Evolutionary conservation across 2,113 vertebrate species (phyloP), one percentile per base, ranked within the genome.

Genomic region (Pogona vitticeps): DNA sequence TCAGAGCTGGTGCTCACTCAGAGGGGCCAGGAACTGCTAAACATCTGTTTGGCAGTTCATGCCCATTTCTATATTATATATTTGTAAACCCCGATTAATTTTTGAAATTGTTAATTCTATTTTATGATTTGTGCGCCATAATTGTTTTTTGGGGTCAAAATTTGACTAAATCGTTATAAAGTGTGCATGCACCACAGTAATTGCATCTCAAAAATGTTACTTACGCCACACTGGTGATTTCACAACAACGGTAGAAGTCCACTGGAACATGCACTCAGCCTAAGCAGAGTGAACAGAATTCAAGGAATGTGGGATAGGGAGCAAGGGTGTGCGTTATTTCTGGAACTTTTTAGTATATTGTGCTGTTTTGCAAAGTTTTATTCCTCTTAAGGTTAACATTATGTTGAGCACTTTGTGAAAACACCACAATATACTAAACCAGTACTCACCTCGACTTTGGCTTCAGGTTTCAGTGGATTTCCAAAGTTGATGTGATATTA

Each of bases 381-480:
- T 87, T 75, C 78, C 38, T 88, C 33, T 17, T 42, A 84, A 23
- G 86, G 33, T 82, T 75, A 38, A 9, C 83, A 31, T 2, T 52
- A 88, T 28, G 46, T 38, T n/a, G 76, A 18, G 0, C 63, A 76
- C 72, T 87, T 88, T 6, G 86, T 56, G 3, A 83, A 52, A 88
- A 82, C 63, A 2, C 52, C 20, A 82, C 1, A 12, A 0, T 70
- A 88, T 63, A 77, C 59, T 85, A 82, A 85, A 89, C 28, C 0
- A 83, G 33, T 68, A 65, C 31, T 80, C 36, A 84, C 73, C 72
- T 28, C 26, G 68, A 31, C 38, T 82, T 59, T 70, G 58, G 18
- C 59, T 28, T 71, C 75, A 88, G 31, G 33, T 76, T 82, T 81
- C 56, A 85, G 86, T 85, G 79, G 78, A 88, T 88, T 90, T 88